Percentiles rank a stretch among this genome's conserved stretches.
Conservation (phyloP, 2,888 invertebrate species). For the Neoascia interrupta region DNA sequence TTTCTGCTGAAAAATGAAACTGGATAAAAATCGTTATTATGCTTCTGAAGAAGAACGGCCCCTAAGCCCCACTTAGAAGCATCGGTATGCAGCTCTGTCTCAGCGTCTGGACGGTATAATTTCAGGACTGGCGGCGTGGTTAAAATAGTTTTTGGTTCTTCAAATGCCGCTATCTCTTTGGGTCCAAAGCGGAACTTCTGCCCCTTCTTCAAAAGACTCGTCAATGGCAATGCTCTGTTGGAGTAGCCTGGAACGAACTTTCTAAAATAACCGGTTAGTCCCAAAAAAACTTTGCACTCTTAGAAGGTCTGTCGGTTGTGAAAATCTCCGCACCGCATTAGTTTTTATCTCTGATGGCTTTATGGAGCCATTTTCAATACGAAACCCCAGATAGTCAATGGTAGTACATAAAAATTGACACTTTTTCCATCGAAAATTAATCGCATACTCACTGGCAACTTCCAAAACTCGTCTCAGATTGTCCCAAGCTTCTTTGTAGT, state of each 20-base stretch:
- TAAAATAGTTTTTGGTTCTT: constrained; percentile 69
- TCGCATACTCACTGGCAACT: neutral
- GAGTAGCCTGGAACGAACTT: constrained; percentile 60
- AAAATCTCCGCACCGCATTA: constrained; percentile 66
- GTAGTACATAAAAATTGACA: neutral
- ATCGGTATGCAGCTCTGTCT: constrained; percentile 72
- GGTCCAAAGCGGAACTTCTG: neutral
- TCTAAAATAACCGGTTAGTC: constrained; percentile 50
- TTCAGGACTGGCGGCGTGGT: constrained; percentile 27
- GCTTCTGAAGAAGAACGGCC: constrained; percentile 71
- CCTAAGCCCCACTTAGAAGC: constrained; percentile 72
- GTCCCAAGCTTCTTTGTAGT: constrained; percentile 22
- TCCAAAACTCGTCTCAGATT: neutral
- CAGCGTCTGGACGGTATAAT: constrained; percentile 4
- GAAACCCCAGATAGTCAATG: neutral
- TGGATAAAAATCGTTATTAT: constrained; percentile 55
- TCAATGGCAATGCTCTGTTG: no score
- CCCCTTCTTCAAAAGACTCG: no score
- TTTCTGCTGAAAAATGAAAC: constrained; percentile 4
- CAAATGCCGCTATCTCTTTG: constrained; percentile 70
- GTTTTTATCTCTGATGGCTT: constrained; percentile 65
- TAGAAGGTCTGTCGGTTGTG: no score
- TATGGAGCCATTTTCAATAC: constrained; percentile 20
- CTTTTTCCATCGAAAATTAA: neutral
- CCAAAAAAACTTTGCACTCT: no score